Evolutionary conservation across 2,888 invertebrate genomes (phyloP).

Genomic region (Macrosoma leucophasiata): DNA sequence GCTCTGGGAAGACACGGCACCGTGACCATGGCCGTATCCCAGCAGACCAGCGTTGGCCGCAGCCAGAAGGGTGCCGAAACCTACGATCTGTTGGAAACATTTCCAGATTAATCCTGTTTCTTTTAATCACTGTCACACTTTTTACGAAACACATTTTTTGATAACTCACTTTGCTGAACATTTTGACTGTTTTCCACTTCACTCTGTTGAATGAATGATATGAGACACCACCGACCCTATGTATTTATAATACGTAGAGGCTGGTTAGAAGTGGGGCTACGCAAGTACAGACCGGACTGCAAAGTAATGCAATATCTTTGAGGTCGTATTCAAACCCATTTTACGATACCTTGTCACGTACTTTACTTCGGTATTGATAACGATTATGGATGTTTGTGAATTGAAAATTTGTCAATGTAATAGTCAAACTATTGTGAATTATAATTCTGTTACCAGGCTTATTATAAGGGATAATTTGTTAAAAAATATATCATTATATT

Average conservation of each 20-base stretch:
- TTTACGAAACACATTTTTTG: no score
- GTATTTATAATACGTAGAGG: conserved; percentile 18
- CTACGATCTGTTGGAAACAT: conserved; percentile 48
- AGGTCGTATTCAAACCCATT: conserved; percentile 12
- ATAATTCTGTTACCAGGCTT: no score
- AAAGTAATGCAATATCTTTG: conserved; percentile 12
- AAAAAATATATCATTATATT: no score
- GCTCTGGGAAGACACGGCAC: conserved; percentile 38
- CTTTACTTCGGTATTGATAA: no score
- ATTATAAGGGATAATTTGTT: no score
- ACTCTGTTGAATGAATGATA: conserved; percentile 16
- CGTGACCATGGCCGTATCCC: conserved; percentile 35
- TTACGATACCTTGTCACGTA: no score
- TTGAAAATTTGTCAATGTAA: no score
- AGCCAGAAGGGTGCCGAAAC: conserved; percentile 56
- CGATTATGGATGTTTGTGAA: no score
- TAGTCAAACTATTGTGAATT: no score
- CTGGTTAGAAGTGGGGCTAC: conserved; percentile 10
- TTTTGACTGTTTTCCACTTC: conserved; percentile 18
- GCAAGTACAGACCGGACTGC: conserved; percentile 5
- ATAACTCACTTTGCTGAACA: conserved; percentile 20
- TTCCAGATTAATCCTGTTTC: background rate
- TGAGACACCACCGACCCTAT: conserved; percentile 39
- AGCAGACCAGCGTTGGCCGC: conserved; percentile 62
- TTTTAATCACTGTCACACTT: no score